phyloP scores from a whole-genome alignment of 2,888 invertebrate genomes.

The Sinotaia quadrata region DNA sequence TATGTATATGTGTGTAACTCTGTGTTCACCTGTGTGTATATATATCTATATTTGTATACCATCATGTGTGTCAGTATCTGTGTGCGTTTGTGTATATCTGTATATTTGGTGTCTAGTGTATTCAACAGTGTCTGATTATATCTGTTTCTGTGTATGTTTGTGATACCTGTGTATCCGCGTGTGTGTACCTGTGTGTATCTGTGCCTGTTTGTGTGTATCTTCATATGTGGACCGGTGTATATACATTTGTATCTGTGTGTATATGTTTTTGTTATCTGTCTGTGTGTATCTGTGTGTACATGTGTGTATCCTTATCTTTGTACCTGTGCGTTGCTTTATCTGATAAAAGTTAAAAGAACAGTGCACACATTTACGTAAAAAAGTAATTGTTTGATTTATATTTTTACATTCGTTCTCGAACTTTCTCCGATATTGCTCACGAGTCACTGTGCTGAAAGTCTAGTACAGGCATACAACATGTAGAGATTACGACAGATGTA shows the following conservation, averaged over 20 bases:
- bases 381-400: too few species aligned
- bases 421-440: too few species aligned
- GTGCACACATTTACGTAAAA: too few species aligned
- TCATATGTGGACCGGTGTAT: neutral
- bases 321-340: neutral
- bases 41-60: neutral
- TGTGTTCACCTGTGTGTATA: neutral
- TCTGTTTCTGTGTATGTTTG: neutral
- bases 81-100: neutral
- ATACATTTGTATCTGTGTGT: neutral
- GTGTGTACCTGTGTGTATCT: conserved; percentile 1
- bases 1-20: neutral
- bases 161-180: neutral
- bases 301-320: neutral
- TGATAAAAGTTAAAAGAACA: too few species aligned
- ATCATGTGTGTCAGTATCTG: neutral
- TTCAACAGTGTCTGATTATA: neutral
- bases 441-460: too few species aligned
- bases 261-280: neutral
- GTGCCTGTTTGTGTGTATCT: neutral
- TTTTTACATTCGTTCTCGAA: conserved; percentile 2
- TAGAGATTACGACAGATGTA: too few species aligned
- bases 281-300: neutral
- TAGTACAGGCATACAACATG: too few species aligned
- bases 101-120: neutral